These are phyloP conservation scores for Nibea coibor DNA, from an alignment of 2,113 vertebrate species.

Conservation along the genomic window DNA sequence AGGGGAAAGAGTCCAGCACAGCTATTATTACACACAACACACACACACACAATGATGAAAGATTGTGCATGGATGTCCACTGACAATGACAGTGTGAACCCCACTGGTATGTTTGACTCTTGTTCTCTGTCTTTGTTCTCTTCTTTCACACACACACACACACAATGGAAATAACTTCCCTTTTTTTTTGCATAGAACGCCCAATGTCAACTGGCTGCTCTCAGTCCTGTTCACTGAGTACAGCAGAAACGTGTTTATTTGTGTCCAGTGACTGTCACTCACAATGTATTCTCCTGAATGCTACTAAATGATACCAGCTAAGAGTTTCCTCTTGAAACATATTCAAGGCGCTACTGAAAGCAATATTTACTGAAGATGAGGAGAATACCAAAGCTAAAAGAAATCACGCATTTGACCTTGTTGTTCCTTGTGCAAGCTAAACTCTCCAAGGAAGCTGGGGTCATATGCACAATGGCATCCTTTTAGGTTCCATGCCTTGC, in stretches of 20 bases:
- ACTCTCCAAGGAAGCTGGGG: neutral
- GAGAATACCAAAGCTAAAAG: neutral
- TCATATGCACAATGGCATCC: neutral
- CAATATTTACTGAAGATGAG: neutral
- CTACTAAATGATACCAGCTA: neutral
- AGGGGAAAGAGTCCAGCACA: conserved; percentile 47
- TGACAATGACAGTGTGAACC: conserved; percentile 39
- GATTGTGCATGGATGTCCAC: conserved; percentile 42
- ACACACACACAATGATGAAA: conserved; percentile 35
- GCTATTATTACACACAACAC: conserved; percentile 58
- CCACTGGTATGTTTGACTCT: conserved; percentile 31
- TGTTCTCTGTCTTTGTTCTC: neutral
- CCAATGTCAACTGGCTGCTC: conserved; percentile 25
- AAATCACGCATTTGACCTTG: neutral
- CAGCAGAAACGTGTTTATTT: conserved; percentile 12
- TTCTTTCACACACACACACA: conserved; percentile 8
- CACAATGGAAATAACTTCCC: conserved; percentile 14
- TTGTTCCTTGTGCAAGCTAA: neutral
- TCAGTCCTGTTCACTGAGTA: conserved; percentile 7
- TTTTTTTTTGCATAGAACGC: conserved; percentile 39
- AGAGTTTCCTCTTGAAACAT: conserved; percentile 1
- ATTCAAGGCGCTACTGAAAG: neutral
- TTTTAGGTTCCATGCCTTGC: neutral
- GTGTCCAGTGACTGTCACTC: conserved; percentile 8
- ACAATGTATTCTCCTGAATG: neutral